These are phyloP conservation scores for Forbesichthys papilliferus DNA, from an alignment of 2,113 vertebrate genomes.

Conservation along the genomic window DNA sequence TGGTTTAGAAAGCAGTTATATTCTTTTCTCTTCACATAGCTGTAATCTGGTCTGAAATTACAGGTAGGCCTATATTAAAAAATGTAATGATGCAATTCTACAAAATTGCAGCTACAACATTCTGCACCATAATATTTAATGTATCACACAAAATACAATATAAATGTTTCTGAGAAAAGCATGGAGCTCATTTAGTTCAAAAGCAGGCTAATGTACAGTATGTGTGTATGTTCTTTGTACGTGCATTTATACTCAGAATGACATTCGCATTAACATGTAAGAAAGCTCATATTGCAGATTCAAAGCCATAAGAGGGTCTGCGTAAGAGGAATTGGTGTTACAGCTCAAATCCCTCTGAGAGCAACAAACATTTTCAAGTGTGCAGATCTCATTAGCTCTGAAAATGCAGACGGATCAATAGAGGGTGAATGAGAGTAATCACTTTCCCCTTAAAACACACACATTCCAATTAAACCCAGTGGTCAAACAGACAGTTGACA, in stretches of 20 bases:
- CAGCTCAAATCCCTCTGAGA: slow-evolving; percentile 13
- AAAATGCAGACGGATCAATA: slow-evolving; percentile 43
- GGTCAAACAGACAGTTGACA: slow-evolving; percentile 63
- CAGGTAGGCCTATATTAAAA: too few species aligned
- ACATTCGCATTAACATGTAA: neutral
- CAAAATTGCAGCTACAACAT: too few species aligned
- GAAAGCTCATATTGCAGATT: neutral
- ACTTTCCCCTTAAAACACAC: slow-evolving; percentile 61
- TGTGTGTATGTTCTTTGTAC: neutral
- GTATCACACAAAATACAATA: too few species aligned
- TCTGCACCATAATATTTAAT: too few species aligned
- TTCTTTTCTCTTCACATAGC: too few species aligned
- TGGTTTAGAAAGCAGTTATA: too few species aligned
- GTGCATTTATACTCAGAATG: neutral
- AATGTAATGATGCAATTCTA: neutral
- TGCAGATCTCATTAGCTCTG: slow-evolving; percentile 39
- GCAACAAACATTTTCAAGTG: slow-evolving; percentile 27
- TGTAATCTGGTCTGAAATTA: neutral
- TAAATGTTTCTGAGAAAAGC: too few species aligned
- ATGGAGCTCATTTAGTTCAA: neutral
- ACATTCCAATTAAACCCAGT: slow-evolving; percentile 55
- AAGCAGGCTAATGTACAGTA: neutral
- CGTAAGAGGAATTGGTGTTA: neutral
- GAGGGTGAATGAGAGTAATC: slow-evolving; percentile 59
- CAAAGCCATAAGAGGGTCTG: neutral